These are phyloP conservation scores for Tetanocera ferruginea DNA, from an alignment of 2,888 invertebrate species.

Conservation along the genomic window DNA sequence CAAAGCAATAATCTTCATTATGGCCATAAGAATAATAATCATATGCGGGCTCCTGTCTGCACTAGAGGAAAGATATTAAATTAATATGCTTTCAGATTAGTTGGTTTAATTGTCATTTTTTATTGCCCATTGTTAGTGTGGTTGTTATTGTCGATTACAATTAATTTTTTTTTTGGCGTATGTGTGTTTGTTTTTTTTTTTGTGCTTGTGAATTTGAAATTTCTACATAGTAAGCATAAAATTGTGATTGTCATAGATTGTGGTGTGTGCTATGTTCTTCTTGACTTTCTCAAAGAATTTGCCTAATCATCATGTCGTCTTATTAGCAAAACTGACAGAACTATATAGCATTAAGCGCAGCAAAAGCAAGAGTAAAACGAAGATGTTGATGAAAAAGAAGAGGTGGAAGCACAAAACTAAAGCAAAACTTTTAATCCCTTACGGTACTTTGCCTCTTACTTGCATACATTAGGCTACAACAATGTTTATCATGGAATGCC, in stretches of 20 bases:
- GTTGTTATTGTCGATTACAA: too few species aligned
- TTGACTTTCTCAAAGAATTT: neutral
- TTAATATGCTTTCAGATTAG: neutral
- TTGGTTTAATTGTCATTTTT: conserved; percentile 2
- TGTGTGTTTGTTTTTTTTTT: neutral
- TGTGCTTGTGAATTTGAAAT: neutral
- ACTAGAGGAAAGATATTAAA: too few species aligned
- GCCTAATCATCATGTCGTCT: neutral
- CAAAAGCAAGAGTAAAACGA: neutral
- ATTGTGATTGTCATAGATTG: neutral
- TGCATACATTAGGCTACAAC: neutral
- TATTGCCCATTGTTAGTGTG: neutral
- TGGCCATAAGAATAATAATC: too few species aligned
- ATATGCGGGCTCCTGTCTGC: too few species aligned
- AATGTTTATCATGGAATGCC: neutral
- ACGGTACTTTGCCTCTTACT: neutral
- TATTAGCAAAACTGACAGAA: neutral
- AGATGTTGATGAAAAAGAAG: neutral
- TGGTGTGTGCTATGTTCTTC: neutral
- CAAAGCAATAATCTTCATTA: too few species aligned
- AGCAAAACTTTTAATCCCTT: neutral
- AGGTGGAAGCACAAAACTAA: neutral
- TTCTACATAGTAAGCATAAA: neutral
- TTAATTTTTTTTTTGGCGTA: too few species aligned
- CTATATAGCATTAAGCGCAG: neutral